Evolutionary conservation across 35 echinoderm and acorn worm genomes (phyloP).

Genomic region (Patiria miniata): DNA sequence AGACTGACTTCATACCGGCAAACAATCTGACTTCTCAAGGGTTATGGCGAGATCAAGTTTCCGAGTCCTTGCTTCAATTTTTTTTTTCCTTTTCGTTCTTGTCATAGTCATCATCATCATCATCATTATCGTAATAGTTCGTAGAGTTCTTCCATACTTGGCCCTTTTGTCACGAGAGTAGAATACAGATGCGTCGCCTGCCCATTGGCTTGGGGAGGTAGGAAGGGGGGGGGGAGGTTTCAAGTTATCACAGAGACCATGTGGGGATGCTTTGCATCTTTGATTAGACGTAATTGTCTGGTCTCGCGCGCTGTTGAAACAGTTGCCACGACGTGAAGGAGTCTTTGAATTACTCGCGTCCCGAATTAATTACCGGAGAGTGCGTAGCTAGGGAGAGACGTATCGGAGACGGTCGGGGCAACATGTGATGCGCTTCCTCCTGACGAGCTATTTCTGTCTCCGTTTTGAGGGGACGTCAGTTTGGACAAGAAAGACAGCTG

Average conservation of each 20-base stretch:
- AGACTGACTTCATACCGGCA: not conserved
- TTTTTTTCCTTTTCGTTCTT: not conserved
- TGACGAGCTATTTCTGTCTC: too few species aligned
- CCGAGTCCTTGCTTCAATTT: not conserved
- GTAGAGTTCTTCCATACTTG: not conserved
- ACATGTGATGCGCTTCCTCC: too few species aligned
- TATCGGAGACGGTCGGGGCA: too few species aligned
- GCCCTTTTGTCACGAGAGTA: not conserved
- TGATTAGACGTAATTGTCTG: slow-evolving; percentile 12
- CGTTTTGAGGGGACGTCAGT: too few species aligned
- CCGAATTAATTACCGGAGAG: slow-evolving; percentile 1
- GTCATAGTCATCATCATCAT: not conserved
- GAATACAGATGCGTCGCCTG: not conserved
- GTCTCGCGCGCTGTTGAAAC: not conserved
- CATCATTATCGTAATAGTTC: not conserved
- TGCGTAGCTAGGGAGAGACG: too few species aligned
- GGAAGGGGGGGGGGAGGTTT: too few species aligned
- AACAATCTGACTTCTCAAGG: not conserved
- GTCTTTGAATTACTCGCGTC: not conserved
- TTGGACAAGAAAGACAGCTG: too few species aligned
- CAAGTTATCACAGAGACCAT: not conserved
- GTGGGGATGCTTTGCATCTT: slow-evolving; percentile 2
- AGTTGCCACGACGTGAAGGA: not conserved
- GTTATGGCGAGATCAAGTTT: not conserved
- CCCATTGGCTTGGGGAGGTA: not conserved